Evolutionary conservation across 35 echinoderm and acorn worm species (phyloP), one percentile per base, ranked within the genome.

Genomic region (Strongylocentrotus purpuratus): DNA sequence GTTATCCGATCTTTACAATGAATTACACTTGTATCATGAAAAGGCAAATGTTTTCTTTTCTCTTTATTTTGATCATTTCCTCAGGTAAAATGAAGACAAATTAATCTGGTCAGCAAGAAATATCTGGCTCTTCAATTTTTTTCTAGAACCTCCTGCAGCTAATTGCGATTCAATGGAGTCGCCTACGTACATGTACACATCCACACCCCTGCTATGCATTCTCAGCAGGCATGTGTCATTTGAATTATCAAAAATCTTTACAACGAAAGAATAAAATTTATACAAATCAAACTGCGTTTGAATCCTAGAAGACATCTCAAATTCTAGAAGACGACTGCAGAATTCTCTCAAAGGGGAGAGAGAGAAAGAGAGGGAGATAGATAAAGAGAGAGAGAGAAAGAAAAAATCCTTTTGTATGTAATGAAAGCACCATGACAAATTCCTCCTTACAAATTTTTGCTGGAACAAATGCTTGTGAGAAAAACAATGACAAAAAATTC

Each of bases 1-100:
- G 48, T 58, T 93, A 31, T 93, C 91, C 87, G 12, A 46, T 58
- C 91, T 50, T 93, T 58, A 93, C 91, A 93, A 48, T 55, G 91
- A 93, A 93, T 50, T 93, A 93, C 91, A 93, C 91, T 93, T 93
- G 91, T 93, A 93, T 93, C 91, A 93, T 93, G 45, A 93, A 93
- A 93, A 93, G 91, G 91, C 91, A 93, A 78, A 48, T 93, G 91
- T 93, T 93, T 93, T 93, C 31, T 93, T 46, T 46, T 89, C 87
- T 89, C 45, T 89, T 89, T 89, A 20, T 17, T 46, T 46, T 78
- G 65, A 78, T 78, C 65, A 78, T 78, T 78, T 78, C 65, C 65
- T 31, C 28, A 78, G 0, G 28, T 28, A 78, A 78, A 78, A 7
- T 78, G 65, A 78, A 78, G 65, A 78, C 22, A 78, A 78, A 78